Base-by-base conservation (phyloP, 1,140 invertebrate species). In the Drosophila littoralis region DNA sequence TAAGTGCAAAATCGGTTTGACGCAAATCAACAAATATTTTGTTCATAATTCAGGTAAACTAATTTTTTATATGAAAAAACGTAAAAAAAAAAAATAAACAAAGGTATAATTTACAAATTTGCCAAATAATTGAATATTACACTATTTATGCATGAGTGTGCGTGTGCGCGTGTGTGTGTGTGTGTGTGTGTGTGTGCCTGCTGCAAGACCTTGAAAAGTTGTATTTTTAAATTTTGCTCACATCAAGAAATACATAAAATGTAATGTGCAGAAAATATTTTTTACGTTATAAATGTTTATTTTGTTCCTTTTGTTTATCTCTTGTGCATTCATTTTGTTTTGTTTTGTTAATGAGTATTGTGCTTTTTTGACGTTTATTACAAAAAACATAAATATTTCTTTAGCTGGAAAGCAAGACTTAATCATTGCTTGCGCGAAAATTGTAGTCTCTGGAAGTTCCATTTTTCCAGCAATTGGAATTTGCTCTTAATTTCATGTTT, bases 211-310 rank as follows among this genome's bases (percentile, higher is more conserved):
- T 59, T 59, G 57, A 59, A 46, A 59, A 45, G 28, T 43, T 33
- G 15, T 32, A 58, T 43, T 55, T 40, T 40, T 55, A 40, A 55
- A 52, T 52, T 52, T 52, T 52, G 33, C 12, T 36, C 50, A 52
- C 50, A 52, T 52, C 50, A 17, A 17, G n/a, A 55, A 38, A 55
- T 42, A 40, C 55, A 59, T 46, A 45, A 36, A 35, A n/a, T 70
- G 38, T 28, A 63, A 54, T 46, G 50, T 61, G 67, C 50, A 67
- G 54, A 69, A 70, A 40, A 46, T 61, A 52, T 54, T 63, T 42
- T 33, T 17, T 50, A 42, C 32, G 28, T 33, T 33, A 33, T 57
- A 28, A 35, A 32, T 6, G 1, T 28, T 42, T 42, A 42, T 58
- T 7, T 9, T 33, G 33, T 10, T 43, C 22, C 10, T 32, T 51